Evolutionary conservation across 2,797 vertebrate species (phyloP).

Genomic region (Rhabdomys pumilio): DNA sequence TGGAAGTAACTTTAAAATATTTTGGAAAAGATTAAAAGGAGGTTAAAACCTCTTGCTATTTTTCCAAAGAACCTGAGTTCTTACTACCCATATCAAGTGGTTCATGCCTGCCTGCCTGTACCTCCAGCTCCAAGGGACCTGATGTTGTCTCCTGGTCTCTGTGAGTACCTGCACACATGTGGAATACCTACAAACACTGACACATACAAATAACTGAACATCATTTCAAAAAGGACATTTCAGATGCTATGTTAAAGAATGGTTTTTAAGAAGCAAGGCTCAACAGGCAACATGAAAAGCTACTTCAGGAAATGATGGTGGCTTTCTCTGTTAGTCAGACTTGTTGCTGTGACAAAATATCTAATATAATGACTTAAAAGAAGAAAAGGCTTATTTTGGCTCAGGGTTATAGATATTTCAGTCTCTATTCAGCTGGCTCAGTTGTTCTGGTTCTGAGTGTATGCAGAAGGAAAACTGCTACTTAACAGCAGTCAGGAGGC

Average conservation of each 20-base stretch:
- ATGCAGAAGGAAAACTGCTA: neutral
- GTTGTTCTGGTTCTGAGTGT: neutral
- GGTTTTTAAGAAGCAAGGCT: neutral
- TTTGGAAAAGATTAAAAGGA: neutral
- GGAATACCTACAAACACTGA: neutral
- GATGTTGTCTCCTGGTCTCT: neutral
- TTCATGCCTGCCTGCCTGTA: no score
- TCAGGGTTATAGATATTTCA: neutral
- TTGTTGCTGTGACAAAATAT: neutral
- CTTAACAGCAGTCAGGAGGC: neutral
- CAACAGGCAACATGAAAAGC: neutral
- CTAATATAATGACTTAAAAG: neutral
- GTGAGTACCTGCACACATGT: neutral
- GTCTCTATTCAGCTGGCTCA: neutral
- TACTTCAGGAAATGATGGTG: neutral
- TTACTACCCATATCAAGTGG: neutral
- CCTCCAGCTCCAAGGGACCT: neutral
- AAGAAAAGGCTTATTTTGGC: neutral
- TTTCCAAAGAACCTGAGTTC: neutral
- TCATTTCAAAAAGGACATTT: neutral
- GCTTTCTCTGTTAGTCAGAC: neutral
- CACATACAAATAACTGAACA: neutral
- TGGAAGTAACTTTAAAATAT: neutral
- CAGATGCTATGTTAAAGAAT: neutral
- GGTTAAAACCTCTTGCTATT: neutral